These are phyloP conservation scores for Hemicentrotus pulcherrimus DNA, from an alignment of 35 echinoderm and acorn worm species.

Conservation along the genomic window DNA sequence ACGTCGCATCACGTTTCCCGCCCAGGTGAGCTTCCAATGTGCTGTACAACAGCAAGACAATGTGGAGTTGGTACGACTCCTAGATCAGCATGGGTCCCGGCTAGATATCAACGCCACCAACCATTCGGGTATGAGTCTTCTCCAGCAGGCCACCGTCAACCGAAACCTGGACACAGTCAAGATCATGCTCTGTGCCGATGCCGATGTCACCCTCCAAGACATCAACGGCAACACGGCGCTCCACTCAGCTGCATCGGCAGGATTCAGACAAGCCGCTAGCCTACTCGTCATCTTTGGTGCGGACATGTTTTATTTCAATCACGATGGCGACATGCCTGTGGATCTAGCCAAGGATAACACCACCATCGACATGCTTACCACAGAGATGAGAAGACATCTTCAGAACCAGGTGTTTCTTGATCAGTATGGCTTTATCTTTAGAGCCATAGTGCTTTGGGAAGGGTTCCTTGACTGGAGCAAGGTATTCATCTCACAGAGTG, in stretches of 20 bases:
- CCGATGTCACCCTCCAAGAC: slow-evolving; percentile 77
- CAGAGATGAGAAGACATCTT: slow-evolving; percentile 85
- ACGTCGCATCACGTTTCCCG: slow-evolving; percentile 87
- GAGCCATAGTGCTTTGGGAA: slow-evolving; percentile 75
- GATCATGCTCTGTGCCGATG: slow-evolving; percentile 72
- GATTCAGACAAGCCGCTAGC: slow-evolving; percentile 76
- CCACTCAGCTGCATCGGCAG: slow-evolving; percentile 76
- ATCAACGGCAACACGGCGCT: slow-evolving; percentile 74
- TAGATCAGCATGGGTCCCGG: slow-evolving; percentile 52
- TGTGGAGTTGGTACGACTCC: slow-evolving; percentile 63
- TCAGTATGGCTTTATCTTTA: slow-evolving; percentile 82
- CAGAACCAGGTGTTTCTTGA: slow-evolving; percentile 71
- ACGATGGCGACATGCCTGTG: slow-evolving; percentile 72
- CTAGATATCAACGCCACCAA: slow-evolving; percentile 74
- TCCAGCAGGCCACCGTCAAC: slow-evolving; percentile 86
- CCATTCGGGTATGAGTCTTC: slow-evolving; percentile 73
- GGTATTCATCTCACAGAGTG: background rate
- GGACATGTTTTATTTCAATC: slow-evolving; percentile 67
- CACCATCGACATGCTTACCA: slow-evolving; percentile 72
- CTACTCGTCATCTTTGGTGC: slow-evolving; percentile 88
- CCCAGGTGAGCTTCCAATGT: slow-evolving; percentile 82
- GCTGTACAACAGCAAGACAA: slow-evolving; percentile 92
- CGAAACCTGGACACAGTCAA: slow-evolving; percentile 93
- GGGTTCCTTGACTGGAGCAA: slow-evolving; percentile 46
- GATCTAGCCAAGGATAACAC: slow-evolving; percentile 80